Evolutionary conservation across 1,140 invertebrate species (phyloP), one percentile per base, ranked within the genome.

Genomic region (Chelonus insularis): DNA sequence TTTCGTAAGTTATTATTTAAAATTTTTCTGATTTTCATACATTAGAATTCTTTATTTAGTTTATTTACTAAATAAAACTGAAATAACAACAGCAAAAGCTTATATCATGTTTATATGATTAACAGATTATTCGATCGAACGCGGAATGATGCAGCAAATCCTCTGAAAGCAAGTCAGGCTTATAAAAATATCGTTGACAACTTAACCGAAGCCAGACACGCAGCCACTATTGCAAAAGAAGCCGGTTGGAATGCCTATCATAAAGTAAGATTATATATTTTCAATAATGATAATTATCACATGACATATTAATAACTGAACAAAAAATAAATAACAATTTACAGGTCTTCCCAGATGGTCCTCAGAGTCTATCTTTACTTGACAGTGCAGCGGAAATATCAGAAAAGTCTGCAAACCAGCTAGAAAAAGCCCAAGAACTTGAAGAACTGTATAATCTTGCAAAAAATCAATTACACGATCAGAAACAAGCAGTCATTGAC

Each of bases 111-210:
- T 47, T 62, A 23, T 48, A 56, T 41, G 5, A 64, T 32, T 23
- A 18, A 39, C 70, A 91, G 89, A 57, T 70, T 89, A 59, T 91
- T 92, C 71, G 86, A 85, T 29, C 83, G 86, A 62, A 89, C 89
- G 1, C 84, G 86, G 32, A 82, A 85, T 36, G 84, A 87, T 51
- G 87, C 91, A 14, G 86, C 87, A 12, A 85, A 85, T 62, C 88
- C 91, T 14, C 76, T 94, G 25, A 84, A 86, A 68, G 92, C 92
- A 1, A 94, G 93, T 37, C 86, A 87, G 54, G 93, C 90, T 0
- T 95, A 95, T 75, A 84, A 91, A 67, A 88, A 88, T 65, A 95
- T 97, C 52, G 86, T 91, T 0, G 84, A 88, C 41, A 84, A 84
- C 18, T 80, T 94, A 8, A 70, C 81, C 12, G 79, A 80, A 25